These are phyloP conservation scores for Porites cylindrica DNA, from an alignment of 92 coral and sea anemone species.

Conservation along the genomic window DNA sequence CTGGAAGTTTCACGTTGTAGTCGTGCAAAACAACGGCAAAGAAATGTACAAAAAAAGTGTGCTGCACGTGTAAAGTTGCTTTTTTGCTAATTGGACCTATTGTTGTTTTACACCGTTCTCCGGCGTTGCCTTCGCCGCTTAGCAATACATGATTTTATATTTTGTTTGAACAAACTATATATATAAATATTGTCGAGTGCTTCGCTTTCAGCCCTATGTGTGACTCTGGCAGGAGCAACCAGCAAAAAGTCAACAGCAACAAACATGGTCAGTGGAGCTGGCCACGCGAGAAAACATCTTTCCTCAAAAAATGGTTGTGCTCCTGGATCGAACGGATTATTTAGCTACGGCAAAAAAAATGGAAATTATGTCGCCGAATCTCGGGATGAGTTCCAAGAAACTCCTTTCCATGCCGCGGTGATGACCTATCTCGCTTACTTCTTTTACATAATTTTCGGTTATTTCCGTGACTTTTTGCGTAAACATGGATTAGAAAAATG, in stretches of 20 bases:
- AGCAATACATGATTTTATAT: no score
- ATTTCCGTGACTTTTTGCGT: conserved; percentile 95
- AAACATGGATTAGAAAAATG: conserved; percentile 88
- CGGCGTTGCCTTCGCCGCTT: no score
- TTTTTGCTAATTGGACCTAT: no score
- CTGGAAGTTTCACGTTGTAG: no score
- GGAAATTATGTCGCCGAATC: conserved; percentile 16
- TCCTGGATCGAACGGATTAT: conserved; percentile 65
- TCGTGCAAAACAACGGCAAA: no score
- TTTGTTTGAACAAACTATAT: no score
- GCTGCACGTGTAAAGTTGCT: no score
- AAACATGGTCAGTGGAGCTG: conserved; percentile 58
- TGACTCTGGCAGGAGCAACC: no score
- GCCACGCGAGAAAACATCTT: conserved; percentile 27
- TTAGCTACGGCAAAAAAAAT: conserved; percentile 32
- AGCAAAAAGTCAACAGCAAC: neutral
- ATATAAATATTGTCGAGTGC: no score
- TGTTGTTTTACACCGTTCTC: no score
- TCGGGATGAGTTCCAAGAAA: conserved; percentile 85
- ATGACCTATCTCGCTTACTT: conserved; percentile 89
- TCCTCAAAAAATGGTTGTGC: conserved; percentile 72
- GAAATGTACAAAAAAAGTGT: no score
- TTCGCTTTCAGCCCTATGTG: no score
- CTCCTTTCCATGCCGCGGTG: conserved; percentile 86
- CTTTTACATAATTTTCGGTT: conserved; percentile 89